phyloP scores from a whole-genome alignment of 2,888 invertebrate genomes.

The Drosophila merina region DNA sequence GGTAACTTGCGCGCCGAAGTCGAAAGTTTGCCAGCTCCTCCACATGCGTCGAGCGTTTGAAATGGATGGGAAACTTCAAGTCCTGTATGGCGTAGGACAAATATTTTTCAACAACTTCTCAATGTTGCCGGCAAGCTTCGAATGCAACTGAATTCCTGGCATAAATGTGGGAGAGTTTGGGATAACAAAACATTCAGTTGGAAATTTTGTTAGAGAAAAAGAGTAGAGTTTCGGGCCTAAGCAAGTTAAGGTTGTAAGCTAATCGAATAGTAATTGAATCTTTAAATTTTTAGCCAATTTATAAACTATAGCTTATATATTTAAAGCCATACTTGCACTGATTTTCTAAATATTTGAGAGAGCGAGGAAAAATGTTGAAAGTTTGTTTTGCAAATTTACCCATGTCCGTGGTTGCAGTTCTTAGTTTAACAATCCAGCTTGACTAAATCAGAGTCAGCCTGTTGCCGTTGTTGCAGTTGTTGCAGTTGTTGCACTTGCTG shows the following conservation, averaged over 20 bases:
- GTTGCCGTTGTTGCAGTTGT: constrained; percentile 16
- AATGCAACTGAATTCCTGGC: background rate
- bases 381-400: constrained; percentile 15
- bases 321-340: too few relatives aligned
- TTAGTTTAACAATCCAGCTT: constrained; percentile 33
- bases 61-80: constrained; percentile 3
- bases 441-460: constrained; percentile 27
- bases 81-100: constrained; percentile 38
- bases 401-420: constrained; percentile 42
- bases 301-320: too few relatives aligned
- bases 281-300: too few relatives aligned
- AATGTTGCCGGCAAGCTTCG: constrained; percentile 6
- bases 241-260: too few relatives aligned
- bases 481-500: constrained; percentile 9
- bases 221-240: too few relatives aligned
- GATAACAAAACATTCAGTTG: too few relatives aligned
- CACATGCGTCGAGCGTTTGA: constrained; percentile 5
- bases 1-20: constrained; percentile 74
- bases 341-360: too few relatives aligned
- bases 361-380: background rate
- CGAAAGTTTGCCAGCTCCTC: constrained; percentile 54
- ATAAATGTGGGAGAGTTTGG: background rate
- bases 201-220: too few relatives aligned
- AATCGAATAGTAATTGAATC: too few relatives aligned
- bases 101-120: constrained; percentile 51